Evolutionary conservation across 2,113 vertebrate species (phyloP), one percentile per base, ranked within the genome.

Genomic region (Mungos mungo): DNA sequence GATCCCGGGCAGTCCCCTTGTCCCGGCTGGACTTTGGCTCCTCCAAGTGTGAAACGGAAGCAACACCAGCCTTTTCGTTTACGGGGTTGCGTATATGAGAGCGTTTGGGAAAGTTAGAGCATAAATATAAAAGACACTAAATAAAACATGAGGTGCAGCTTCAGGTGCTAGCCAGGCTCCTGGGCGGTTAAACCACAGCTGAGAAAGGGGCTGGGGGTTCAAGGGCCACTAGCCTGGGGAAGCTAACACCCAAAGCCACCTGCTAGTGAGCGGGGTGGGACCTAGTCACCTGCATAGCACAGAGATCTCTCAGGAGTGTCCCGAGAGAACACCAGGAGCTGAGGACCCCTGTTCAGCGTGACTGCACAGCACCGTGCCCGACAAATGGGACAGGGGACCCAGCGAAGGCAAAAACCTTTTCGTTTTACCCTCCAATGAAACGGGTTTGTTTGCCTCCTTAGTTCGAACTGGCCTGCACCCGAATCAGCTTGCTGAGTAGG

Each of bases 291-390:
- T 66, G 38, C 1, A 5, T 25, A 31, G 31, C 7, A 16, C 50
- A 9, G 6, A 23, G 52, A 1, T 3, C 66, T 21, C 29, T 19
- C 4, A 0, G 3, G 63, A 52, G 45, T 13, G 25, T 23, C 60
- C 33, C 74, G 7, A 23, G 5, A 1, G 91, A 21, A 7, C 2
- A 0, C 33, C 52, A 29, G 13, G 27, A 27, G 0, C 47, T 4
- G 12, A n/a, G 79, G 65, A 15, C 33, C 68, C 3, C 85, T 21
- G 21, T 11, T 74, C 1, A 41, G 23, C 45, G 0, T 18, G 54
- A 35, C 33, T 0, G 2, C 29, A 5, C 23, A 12, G 2, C 19
- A 2, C 23, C 14, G 1, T 2, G n/a, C 25, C 15, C 0, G 5
- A 25, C 31, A 14, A 12, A 38, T 2, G 69, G 10, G 23, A 23